These are phyloP conservation scores for Scarus forsteni DNA, from an alignment of 2,797 vertebrate species.

Conservation along the genomic window DNA sequence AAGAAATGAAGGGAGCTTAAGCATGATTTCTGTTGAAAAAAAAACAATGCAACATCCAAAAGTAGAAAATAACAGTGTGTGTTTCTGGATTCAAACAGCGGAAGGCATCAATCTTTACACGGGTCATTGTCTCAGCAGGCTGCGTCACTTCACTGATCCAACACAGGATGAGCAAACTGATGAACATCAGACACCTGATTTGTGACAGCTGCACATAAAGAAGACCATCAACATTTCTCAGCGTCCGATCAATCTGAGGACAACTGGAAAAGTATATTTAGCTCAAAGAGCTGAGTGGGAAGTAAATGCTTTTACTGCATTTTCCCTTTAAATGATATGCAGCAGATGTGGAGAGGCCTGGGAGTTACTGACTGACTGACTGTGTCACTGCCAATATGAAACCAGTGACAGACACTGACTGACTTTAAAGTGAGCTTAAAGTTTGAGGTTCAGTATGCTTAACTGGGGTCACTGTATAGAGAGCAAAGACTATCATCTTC, in stretches of 20 bases:
- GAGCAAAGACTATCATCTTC: constrained; percentile 35
- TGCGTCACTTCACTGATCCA: constrained; percentile 53
- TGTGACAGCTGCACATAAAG: constrained; percentile 72
- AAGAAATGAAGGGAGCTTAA: not conserved
- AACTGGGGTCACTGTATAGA: constrained; percentile 22
- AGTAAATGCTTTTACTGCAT: constrained; percentile 72
- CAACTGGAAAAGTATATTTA: constrained; percentile 64
- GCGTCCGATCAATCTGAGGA: constrained; percentile 52
- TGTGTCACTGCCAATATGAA: constrained; percentile 37
- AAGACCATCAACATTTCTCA: constrained; percentile 44
- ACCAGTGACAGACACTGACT: constrained; percentile 31
- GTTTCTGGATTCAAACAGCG: not conserved
- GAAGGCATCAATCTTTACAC: constrained; percentile 9
- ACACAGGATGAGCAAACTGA: constrained; percentile 57
- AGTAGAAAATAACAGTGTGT: not conserved
- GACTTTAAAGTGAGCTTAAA: constrained; percentile 44
- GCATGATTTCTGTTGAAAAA: not conserved
- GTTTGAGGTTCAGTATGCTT: constrained; percentile 46
- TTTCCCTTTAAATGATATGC: constrained; percentile 75
- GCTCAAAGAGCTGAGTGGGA: constrained; percentile 63
- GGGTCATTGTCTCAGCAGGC: constrained; percentile 11
- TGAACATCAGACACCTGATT: constrained; percentile 73
- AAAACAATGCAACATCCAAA: not conserved
- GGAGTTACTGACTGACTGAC: constrained; percentile 49
- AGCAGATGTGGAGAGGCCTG: constrained; percentile 73